A percentile compares a stretch with the other conserved stretches of the same genome.
Evolutionary conservation across 2,113 vertebrate species (phyloP).

Genomic region (Microtus oregoni): DNA sequence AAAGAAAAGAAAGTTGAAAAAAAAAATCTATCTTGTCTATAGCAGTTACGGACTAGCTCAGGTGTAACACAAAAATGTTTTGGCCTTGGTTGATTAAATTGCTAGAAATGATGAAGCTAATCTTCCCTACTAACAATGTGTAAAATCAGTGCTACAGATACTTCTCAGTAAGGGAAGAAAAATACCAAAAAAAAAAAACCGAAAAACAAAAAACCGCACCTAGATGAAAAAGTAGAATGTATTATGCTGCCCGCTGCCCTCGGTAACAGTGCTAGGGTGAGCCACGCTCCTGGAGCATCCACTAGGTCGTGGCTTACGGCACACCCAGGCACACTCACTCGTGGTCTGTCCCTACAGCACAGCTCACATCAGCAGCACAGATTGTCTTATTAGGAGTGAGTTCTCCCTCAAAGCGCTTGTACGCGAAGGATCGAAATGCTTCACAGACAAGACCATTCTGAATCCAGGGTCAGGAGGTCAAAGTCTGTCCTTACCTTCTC

Average conservation of each 20-base stretch:
- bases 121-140: background rate
- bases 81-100: background rate
- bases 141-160: background rate
- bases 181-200: too few relatives aligned
- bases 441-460: background rate
- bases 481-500: background rate
- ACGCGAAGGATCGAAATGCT: background rate
- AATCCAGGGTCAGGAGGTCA: background rate
- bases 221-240: background rate
- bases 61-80: background rate
- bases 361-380: background rate
- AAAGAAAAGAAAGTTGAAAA: background rate
- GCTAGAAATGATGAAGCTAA: background rate
- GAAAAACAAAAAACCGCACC: background rate
- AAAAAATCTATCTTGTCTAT: background rate
- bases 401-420: background rate
- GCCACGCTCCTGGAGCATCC: background rate
- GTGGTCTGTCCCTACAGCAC: accelerated
- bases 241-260: background rate
- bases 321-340: background rate
- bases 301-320: background rate
- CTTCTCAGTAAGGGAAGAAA: background rate
- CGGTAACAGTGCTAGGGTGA: background rate
- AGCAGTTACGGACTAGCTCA: background rate
- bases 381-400: background rate